Percentiles rank a stretch among this genome's conserved stretches.
These are phyloP conservation scores for Tetragnatha versicolor DNA, from an alignment of 1,140 invertebrate species.

Conservation along the genomic window DNA sequence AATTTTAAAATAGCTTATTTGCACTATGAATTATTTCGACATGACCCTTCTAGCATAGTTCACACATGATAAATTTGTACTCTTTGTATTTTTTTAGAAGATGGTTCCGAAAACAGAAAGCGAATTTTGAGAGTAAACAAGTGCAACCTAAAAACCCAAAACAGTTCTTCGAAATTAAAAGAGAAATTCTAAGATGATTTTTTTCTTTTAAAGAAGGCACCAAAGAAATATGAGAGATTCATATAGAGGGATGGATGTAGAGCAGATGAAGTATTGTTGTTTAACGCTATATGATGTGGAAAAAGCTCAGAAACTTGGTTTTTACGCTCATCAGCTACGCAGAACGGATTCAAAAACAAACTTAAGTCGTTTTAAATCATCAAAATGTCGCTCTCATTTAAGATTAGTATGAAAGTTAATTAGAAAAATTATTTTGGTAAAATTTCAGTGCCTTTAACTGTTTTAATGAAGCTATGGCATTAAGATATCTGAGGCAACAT, in stretches of 20 bases:
- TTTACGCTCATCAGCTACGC: not conserved
- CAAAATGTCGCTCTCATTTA: not conserved
- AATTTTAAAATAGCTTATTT: too few species aligned
- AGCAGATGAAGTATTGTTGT: conserved; percentile 3
- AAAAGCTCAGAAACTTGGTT: conserved; percentile 42
- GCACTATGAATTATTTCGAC: conserved; percentile 22
- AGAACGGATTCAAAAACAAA: not conserved
- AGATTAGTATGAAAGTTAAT: not conserved
- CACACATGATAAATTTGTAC: conserved; percentile 25
- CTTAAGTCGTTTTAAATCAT: not conserved
- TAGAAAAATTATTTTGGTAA: not conserved
- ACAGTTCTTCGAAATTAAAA: not conserved
- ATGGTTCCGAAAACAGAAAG: not conserved
- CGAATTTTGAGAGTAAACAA: not conserved
- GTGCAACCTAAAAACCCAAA: not conserved
- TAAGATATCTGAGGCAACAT: too few species aligned
- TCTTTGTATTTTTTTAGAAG: not conserved
- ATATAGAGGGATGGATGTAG: conserved; percentile 38
- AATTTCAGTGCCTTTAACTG: too few species aligned
- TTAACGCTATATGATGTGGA: not conserved
- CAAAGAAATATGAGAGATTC: conserved; percentile 41
- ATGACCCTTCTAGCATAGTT: conserved; percentile 5
- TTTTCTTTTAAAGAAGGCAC: conserved; percentile 36
- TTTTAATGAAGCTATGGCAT: too few species aligned
- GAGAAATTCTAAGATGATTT: conserved; percentile 12